Conservation (phyloP, 2,113 vertebrate species). For the Pteropus alecto region DNA sequence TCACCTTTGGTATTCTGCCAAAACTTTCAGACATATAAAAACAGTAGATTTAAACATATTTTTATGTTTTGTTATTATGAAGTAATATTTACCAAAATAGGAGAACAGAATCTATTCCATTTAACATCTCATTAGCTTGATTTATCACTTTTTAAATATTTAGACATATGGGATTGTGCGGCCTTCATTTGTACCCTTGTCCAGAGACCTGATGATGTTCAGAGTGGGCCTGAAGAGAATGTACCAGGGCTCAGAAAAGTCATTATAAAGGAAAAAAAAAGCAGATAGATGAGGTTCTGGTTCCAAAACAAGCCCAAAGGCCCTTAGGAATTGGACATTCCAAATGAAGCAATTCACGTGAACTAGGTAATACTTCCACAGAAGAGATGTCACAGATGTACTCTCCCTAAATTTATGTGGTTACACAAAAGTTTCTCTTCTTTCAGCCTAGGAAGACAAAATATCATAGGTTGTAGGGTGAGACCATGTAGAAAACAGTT, state of each 20-base stretch:
- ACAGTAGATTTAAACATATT: conserved; percentile 4
- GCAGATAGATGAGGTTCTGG: not conserved
- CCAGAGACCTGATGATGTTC: not conserved
- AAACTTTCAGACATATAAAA: conserved; percentile 40
- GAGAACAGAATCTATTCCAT: not conserved
- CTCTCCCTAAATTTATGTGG: not conserved
- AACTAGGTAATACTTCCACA: rapidly evolving
- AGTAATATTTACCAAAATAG: conserved; percentile 17
- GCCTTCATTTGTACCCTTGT: not conserved
- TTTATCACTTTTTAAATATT: conserved; percentile 52
- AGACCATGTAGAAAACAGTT: not conserved
- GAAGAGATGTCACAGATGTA: rapidly evolving
- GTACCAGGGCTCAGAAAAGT: not conserved
- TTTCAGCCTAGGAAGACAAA: not conserved
- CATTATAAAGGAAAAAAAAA: not conserved
- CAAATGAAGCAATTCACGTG: not conserved
- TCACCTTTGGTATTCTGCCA: conserved; percentile 51
- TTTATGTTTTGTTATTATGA: conserved; percentile 13
- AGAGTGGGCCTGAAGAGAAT: not conserved
- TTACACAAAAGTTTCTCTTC: not conserved
- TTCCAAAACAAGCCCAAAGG: not conserved
- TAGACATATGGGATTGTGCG: not conserved
- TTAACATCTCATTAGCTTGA: conserved; percentile 11
- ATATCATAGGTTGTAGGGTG: not conserved
- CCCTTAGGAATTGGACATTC: not conserved